phyloP scores from a whole-genome alignment of 2,888 invertebrate genomes.

The Tanypteryx hageni region DNA sequence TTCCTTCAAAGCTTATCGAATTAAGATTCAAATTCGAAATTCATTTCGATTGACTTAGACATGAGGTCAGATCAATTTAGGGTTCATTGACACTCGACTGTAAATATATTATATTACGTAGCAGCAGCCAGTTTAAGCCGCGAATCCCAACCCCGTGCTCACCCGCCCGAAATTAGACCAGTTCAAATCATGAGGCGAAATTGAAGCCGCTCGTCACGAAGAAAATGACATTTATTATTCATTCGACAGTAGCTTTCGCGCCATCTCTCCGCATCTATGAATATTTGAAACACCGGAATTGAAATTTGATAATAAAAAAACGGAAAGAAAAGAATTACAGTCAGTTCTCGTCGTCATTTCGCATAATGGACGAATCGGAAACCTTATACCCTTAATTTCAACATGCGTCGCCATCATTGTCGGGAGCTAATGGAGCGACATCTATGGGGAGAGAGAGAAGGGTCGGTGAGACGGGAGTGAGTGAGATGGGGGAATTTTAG shows the following conservation, averaged over 20 bases:
- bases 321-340: neutral
- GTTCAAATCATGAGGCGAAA: neutral
- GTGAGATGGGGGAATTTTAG: too few species aligned
- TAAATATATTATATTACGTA: too few species aligned
- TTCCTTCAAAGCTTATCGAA: too few species aligned
- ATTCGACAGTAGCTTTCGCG: slow-evolving; percentile 17
- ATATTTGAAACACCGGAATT: slow-evolving; percentile 41
- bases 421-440: slow-evolving; percentile 40
- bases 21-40: too few species aligned
- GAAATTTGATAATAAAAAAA: slow-evolving; percentile 36
- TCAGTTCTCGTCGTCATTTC: neutral
- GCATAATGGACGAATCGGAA: slow-evolving; percentile 27
- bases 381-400: neutral
- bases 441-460: slow-evolving; percentile 20
- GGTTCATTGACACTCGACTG: too few species aligned
- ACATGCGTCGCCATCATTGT: slow-evolving; percentile 16
- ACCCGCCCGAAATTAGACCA: neutral
- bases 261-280: neutral
- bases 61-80: too few species aligned
- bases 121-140: neutral
- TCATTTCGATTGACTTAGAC: too few species aligned
- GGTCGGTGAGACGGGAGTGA: neutral
- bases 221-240: slow-evolving; percentile 22
- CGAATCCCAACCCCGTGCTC: neutral
- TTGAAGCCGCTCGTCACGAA: neutral